Evolutionary conservation across 2,797 vertebrate genomes (phyloP).

Genomic region (Cryptoblepharus egeriae): DNA sequence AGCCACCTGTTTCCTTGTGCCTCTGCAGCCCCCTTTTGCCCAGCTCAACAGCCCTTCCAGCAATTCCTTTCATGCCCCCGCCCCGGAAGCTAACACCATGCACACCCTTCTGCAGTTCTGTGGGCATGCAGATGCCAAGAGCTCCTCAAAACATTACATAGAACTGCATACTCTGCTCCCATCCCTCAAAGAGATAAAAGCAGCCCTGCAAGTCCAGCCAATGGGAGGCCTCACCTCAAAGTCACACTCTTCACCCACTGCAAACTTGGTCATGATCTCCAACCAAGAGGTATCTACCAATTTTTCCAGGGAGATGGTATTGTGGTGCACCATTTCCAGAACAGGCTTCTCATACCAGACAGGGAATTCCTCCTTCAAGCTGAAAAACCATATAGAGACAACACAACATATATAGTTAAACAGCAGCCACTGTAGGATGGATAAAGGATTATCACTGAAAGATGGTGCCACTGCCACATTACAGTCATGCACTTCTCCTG

Average conservation of each 20-base stretch:
- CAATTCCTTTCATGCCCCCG: not conserved
- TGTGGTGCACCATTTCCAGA: constrained; percentile 97
- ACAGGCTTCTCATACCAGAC: constrained; percentile 97
- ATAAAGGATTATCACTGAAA: not conserved
- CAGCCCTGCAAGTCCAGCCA: not conserved
- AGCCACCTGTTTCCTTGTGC: not conserved
- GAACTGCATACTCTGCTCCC: not conserved
- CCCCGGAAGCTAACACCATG: not conserved
- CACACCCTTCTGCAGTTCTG: not conserved
- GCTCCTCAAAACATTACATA: not conserved
- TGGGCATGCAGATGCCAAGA: not conserved
- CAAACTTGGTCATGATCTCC: constrained; percentile 98
- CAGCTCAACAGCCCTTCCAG: not conserved
- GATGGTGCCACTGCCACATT: not conserved
- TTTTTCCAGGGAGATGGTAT: constrained; percentile 95
- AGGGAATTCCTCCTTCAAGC: constrained; percentile 96
- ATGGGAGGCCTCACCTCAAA: constrained; percentile 85
- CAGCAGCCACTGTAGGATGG: not conserved
- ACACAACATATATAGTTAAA: not conserved
- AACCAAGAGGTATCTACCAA: constrained; percentile 94
- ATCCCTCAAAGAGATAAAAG: not conserved
- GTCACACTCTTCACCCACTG: constrained; percentile 94
- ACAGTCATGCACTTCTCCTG: too few relatives aligned
- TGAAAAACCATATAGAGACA: constrained; percentile 61
- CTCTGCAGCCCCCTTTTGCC: not conserved